These are phyloP conservation scores for Haemorhous mexicanus DNA, from an alignment of 2,113 vertebrate genomes.

Conservation along the genomic window DNA sequence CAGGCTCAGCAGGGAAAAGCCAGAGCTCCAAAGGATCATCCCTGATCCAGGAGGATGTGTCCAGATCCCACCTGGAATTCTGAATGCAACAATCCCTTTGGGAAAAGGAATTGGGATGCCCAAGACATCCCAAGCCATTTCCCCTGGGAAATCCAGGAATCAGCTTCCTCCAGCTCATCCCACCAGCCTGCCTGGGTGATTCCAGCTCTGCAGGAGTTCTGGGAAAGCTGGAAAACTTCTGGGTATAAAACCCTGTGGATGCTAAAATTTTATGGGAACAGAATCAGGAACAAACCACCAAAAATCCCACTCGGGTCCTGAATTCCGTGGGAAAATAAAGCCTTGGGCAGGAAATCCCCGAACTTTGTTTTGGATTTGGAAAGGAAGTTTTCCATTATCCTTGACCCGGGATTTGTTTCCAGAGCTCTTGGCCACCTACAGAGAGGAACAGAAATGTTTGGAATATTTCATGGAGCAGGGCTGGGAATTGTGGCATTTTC, in stretches of 20 bases:
- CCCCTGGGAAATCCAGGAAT: background rate
- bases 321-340: background rate
- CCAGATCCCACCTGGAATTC: fast-evolving
- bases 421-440: background rate
- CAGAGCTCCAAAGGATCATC: background rate
- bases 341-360: background rate
- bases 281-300: background rate
- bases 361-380: background rate
- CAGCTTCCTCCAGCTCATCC: background rate
- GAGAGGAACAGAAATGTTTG: background rate
- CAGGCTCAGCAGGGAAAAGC: background rate
- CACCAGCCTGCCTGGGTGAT: background rate
- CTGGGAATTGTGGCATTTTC: background rate
- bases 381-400: background rate
- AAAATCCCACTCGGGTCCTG: fast-evolving
- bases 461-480: background rate
- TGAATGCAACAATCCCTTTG: background rate
- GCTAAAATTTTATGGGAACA: background rate
- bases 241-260: background rate
- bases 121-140: no score
- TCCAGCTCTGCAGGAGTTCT: background rate
- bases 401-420: background rate
- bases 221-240: background rate
- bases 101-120: fast-evolving
- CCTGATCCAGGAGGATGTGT: background rate